phyloP scores from a whole-genome alignment of 2,888 invertebrate genomes.

The Pristionchus mayeri region DNA sequence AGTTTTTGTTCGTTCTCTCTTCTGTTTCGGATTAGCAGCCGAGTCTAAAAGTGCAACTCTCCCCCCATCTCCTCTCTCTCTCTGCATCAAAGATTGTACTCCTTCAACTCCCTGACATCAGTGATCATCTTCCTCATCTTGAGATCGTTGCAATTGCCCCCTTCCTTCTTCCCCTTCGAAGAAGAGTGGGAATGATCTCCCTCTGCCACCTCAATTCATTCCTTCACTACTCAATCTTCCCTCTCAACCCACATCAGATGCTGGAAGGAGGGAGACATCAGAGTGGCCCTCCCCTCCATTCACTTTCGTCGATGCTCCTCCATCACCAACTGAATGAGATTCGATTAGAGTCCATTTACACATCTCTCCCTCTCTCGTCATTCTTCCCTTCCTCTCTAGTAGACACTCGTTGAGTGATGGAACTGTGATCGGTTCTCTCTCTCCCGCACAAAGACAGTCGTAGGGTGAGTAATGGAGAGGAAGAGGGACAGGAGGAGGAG shows the following conservation, averaged over 20 bases:
- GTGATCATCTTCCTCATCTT: conserved; percentile 57
- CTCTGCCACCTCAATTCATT: not conserved
- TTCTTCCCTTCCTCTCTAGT: not conserved
- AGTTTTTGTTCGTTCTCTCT: conserved; percentile 16
- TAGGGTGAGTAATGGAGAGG: not conserved
- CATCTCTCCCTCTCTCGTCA: not conserved
- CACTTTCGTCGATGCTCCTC: conserved; percentile 8
- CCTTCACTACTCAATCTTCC: not conserved
- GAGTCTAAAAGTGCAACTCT: conserved; percentile 29
- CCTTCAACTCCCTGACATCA: conserved; percentile 51
- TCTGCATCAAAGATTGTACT: not conserved
- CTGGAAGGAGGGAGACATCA: not conserved
- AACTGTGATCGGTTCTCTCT: not conserved
- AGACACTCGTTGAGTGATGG: too few species aligned
- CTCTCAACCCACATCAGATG: not conserved
- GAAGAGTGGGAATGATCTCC: not conserved
- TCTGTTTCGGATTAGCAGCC: conserved; percentile 7
- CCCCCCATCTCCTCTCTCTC: not conserved
- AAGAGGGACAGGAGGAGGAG: not conserved
- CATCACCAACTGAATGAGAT: conserved; percentile 4
- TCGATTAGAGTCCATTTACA: not conserved
- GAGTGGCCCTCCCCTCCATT: not conserved
- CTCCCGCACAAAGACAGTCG: conserved; percentile 18
- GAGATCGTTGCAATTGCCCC: conserved; percentile 59
- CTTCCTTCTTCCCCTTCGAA: conserved; percentile 28